Evolutionary conservation across 1,140 invertebrate species (phyloP), one percentile per base, ranked within the genome.

Genomic region (Drosophila nannoptera): DNA sequence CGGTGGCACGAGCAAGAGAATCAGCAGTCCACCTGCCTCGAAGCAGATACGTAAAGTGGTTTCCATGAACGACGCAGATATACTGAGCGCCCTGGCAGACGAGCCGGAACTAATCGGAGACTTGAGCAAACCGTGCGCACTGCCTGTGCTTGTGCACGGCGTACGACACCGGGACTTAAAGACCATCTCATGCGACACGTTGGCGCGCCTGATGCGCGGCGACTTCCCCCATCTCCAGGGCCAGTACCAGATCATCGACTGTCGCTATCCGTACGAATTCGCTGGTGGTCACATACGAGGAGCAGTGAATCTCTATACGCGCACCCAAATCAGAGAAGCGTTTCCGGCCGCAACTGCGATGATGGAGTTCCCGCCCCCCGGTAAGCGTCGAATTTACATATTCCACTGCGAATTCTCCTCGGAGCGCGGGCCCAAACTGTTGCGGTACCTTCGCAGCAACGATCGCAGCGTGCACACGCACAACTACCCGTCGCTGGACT

Each of bases 361-460:
- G 22, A 22, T 22, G 3, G 22, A 22, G 3, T 22, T 22, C 6
- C 73, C 50, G 70, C 48, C 0, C 78, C 78, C 43, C 7, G 33
- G 49, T 55, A 82, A 94, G 54, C 89, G 94, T 5, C 90, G 92
- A 29, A 94, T 99, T 49, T 89, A 99, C 7, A 94, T 99, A 4
- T 99, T 99, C 87, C 98, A 99, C 89, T 99, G 98, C 90, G 98
- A 99, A 91, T 99, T 98, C 90, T 99, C 97, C 0, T 95, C 96
- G 62, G 96, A 99, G 90, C 91, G 98, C 40, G 98, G 96, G 11
- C 98, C 98, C 1, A 95, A 93, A 65, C 90, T 99, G 92, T 95
- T 93, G 22, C 92, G 96, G 0, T 97, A 94, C 84, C 90, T 99
- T 7, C 92, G 98, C 0, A 94, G 94, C 53, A 91, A 92, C 22